Evolutionary conservation across 2,113 vertebrate species (phyloP).

Genomic region (Sylvilagus bachmani): DNA sequence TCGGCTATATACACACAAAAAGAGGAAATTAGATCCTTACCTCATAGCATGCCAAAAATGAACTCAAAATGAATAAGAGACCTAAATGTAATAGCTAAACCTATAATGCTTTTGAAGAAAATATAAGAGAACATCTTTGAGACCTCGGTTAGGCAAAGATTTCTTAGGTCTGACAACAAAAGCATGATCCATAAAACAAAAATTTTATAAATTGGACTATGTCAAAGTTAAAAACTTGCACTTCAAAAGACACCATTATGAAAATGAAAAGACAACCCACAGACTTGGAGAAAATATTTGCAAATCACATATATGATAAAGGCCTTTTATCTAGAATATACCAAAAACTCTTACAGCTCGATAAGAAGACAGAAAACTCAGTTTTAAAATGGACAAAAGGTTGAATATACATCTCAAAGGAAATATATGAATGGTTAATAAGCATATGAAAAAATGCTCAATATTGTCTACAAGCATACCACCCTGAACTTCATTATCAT

Average conservation of each 20-base stretch:
- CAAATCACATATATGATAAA: constrained; percentile 33
- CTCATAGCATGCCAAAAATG: constrained; percentile 26
- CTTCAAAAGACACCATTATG: constrained; percentile 44
- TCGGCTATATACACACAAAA: neutral
- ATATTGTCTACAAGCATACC: neutral
- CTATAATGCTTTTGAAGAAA: constrained; percentile 53
- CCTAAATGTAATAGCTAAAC: constrained; percentile 31
- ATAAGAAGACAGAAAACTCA: neutral
- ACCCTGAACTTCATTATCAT: neutral
- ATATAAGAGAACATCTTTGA: constrained; percentile 10
- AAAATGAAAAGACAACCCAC: constrained; percentile 39
- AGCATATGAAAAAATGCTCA: constrained; percentile 32
- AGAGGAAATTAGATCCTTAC: constrained; percentile 27
- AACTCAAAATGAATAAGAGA: constrained; percentile 27
- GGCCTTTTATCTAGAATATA: neutral
- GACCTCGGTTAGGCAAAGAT: constrained; percentile 5
- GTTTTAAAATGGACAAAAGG: constrained; percentile 48
- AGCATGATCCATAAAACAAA: constrained; percentile 33
- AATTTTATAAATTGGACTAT: constrained; percentile 3
- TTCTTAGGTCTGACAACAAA: constrained; percentile 42
- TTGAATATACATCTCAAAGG: constrained; percentile 51
- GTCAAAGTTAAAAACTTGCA: constrained; percentile 50
- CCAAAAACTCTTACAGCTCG: constrained; percentile 41
- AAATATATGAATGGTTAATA: constrained; percentile 46
- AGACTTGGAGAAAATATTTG: constrained; percentile 49